Base-by-base conservation (phyloP, 23 tunicate genomes). In the Phallusia fumigata region DNA sequence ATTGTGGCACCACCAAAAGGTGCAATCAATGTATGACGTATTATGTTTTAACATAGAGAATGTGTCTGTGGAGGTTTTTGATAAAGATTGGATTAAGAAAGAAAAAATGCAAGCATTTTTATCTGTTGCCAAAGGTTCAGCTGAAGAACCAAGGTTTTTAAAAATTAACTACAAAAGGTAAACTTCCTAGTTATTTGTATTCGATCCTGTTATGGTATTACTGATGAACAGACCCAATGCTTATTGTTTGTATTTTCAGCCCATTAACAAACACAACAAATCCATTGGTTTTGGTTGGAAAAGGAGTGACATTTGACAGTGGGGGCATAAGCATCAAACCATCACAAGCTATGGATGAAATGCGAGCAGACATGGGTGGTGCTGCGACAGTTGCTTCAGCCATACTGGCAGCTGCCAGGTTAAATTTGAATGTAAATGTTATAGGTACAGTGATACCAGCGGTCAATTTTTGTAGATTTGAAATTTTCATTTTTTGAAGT, bases 311-410 rank as follows among this genome's bases (percentile, higher is more conserved):
- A 13, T 95, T 95, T 75, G 99, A 95, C 72, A 53, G 84, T 33
- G 99, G 99, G 21, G 99, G 99, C 3, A 82, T 95, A 24, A 92
- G 97, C 35, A 90, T 95, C 80, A 95, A 95, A 73, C 95, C 99
- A 30, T 80, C 95, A 10, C 85, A 84, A 50, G 87, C 81, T 22
- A 95, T 95, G 99, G 95, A 87, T 30, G 95, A 86, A 35, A 95
- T 95, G 99, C 50, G 95, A 64, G 99, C 88, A 12, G 99, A 95
- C 79, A 95, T 95, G 99, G 99, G 99, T 18, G 99, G 99, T 11
- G 95, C 99, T 18, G 99, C 99, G 1, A 87, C 90, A 36, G 88
- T 91, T 52, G 83, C 75, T 31, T 85, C 85, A 10, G 92, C 95
- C 15, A 80, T 95, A 13, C 83, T 86, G n/a, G 93, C 91, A 11